Percentiles rank a stretch among this genome's conserved stretches.
phyloP scores from a whole-genome alignment of 2,797 vertebrate species.

The Lepidocolaptes lacrymiger region DNA sequence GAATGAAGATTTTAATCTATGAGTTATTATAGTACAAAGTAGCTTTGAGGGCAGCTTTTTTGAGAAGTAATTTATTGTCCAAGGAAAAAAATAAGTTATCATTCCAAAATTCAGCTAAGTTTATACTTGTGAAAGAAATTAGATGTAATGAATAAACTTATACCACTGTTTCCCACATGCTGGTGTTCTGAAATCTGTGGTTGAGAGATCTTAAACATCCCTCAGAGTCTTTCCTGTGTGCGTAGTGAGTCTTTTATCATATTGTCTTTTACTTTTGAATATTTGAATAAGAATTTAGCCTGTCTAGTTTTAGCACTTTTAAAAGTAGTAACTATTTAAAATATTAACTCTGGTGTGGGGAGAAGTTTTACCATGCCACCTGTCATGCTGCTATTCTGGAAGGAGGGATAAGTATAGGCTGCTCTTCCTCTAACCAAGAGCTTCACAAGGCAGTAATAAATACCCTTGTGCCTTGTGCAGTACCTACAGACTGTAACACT shows the following conservation, averaged over 20 bases:
- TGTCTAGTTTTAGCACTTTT: slow-evolving; percentile 3
- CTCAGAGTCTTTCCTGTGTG: background rate
- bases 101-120: background rate
- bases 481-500: background rate
- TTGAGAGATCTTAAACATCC: background rate
- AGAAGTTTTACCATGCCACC: background rate
- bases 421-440: background rate
- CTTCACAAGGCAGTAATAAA: background rate
- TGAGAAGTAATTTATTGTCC: background rate
- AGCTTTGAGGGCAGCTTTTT: slow-evolving; percentile 8
- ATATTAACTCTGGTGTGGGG: background rate
- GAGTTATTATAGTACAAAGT: background rate
- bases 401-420: background rate
- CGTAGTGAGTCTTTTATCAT: background rate
- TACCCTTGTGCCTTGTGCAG: background rate
- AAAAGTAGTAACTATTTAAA: background rate
- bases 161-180: background rate
- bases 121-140: background rate
- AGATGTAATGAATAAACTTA: background rate
- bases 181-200: background rate
- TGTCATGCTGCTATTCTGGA: background rate
- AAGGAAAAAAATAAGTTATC: background rate
- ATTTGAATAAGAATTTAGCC: background rate
- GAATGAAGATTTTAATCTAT: background rate
- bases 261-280: background rate